Percentiles rank a stretch among this genome's conserved stretches.
Conservation (phyloP, 2,888 invertebrate species). For the Cerastis leucographa region DNA sequence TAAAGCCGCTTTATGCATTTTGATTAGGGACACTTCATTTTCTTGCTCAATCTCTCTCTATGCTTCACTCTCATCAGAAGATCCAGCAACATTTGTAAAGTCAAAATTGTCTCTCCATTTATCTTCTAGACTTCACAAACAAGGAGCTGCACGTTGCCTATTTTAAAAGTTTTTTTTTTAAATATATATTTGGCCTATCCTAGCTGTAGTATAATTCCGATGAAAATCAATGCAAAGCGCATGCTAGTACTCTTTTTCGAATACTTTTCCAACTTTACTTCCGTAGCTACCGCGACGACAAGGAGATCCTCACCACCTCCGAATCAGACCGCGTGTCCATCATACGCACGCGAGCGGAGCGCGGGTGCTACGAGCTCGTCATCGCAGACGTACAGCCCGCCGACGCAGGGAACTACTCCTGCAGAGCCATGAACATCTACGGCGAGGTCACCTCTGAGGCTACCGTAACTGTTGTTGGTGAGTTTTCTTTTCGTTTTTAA, state of each 20-base stretch:
- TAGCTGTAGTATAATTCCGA: neutral
- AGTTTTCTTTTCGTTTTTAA: no score
- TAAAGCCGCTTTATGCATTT: no score
- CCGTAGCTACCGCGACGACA: conserved; percentile 95
- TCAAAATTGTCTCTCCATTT: neutral
- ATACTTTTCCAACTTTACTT: neutral
- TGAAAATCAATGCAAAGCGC: neutral
- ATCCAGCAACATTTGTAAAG: neutral
- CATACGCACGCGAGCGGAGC: conserved; percentile 93
- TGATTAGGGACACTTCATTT: no score
- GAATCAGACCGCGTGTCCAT: conserved; percentile 93
- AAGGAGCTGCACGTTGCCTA: no score
- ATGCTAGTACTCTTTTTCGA: neutral
- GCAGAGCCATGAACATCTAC: conserved; percentile 95
- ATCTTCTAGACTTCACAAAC: no score
- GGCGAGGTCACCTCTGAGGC: conserved; percentile 95
- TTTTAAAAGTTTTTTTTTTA: no score
- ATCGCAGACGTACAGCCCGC: conserved; percentile 94
- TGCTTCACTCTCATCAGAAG: neutral
- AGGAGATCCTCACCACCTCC: conserved; percentile 92
- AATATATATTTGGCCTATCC: no score
- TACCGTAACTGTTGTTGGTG: conserved; percentile 94
- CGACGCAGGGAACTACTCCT: conserved; percentile 96
- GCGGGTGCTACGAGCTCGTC: conserved; percentile 96
- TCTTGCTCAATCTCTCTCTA: no score